Evolutionary conservation across 1,140 invertebrate genomes (phyloP).

Genomic region (Drosophila grimshawi): DNA sequence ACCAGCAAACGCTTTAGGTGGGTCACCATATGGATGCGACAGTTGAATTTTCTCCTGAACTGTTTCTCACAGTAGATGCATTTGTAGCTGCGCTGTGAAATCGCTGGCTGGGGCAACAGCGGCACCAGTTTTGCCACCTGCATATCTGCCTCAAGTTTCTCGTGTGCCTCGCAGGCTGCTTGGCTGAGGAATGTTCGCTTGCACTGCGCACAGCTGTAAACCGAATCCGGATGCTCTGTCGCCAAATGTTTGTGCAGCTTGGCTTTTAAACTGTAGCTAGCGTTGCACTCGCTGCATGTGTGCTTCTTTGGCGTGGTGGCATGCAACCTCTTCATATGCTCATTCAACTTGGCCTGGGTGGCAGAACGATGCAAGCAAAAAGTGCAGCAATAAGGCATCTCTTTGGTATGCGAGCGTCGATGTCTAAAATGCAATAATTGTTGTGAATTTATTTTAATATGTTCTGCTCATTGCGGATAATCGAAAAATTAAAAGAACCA

Average conservation of each 20-base stretch:
- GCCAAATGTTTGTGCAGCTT: neutral
- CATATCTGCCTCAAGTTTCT: neutral
- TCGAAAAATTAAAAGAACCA: too few species aligned
- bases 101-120: neutral
- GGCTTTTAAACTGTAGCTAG: neutral
- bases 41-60: conserved; percentile 33
- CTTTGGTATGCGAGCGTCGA: conserved; percentile 44
- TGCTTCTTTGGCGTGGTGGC: neutral
- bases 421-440: conserved; percentile 9
- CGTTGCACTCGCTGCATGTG: neutral
- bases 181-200: neutral
- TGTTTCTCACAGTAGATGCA: conserved; percentile 33
- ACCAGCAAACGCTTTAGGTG: conserved; percentile 15
- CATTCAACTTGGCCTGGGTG: conserved; percentile 23
- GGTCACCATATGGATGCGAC: conserved; percentile 30
- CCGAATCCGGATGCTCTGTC: neutral
- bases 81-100: conserved; percentile 11
- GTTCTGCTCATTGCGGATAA: too few species aligned
- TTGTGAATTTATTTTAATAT: too few species aligned
- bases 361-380: conserved; percentile 19
- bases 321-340: conserved; percentile 25
- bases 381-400: conserved; percentile 33
- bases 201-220: neutral
- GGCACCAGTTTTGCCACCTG: neutral
- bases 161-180: neutral